Percentiles rank a stretch among this genome's conserved stretches.
Evolutionary conservation across 2,888 invertebrate species (phyloP).

Genomic region (Hololepta plana): DNA sequence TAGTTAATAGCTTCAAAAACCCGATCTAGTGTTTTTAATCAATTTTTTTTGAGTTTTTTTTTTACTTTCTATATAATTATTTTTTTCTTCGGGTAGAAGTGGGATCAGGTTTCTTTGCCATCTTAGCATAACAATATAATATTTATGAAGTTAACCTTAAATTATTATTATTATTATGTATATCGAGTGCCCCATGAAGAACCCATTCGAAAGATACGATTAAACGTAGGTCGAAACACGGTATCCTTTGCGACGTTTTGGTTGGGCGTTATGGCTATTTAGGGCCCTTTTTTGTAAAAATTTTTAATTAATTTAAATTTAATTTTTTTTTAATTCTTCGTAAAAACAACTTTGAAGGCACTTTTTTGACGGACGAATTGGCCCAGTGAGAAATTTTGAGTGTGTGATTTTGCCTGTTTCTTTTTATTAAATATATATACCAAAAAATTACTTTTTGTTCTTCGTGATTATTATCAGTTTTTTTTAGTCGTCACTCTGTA

Average conservation of each 20-base stretch:
- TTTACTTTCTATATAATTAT: conserved; percentile 2
- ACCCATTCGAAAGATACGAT: conserved; percentile 22
- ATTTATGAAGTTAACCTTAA: conserved; percentile 24
- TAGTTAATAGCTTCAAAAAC: conserved; percentile 24
- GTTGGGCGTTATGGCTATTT: conserved; percentile 66
- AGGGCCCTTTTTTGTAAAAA: conserved; percentile 64
- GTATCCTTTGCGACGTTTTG: conserved; percentile 29
- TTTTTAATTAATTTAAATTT: conserved; percentile 6
- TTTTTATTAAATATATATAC: conserved; percentile 9
- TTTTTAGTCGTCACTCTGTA: too few species aligned
- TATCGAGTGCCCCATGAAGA: conserved; percentile 29
- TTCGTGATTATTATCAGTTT: too few species aligned
- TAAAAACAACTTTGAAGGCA: conserved; percentile 89
- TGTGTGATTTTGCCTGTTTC: conserved; percentile 31
- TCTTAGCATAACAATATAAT: conserved; percentile 32
- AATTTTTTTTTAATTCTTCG: conserved; percentile 46
- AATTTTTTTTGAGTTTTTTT: not conserved
- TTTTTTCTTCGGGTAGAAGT: conserved; percentile 8
- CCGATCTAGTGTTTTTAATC: conserved; percentile 9
- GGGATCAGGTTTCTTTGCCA: too few species aligned
- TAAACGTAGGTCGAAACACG: conserved; percentile 26
- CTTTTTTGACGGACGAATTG: conserved; percentile 90
- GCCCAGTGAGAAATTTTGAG: conserved; percentile 63
- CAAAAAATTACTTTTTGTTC: too few species aligned
- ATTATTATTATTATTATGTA: conserved; percentile 7